Base-by-base conservation (phyloP, 2,113 vertebrate species). In the Polyodon spathula region DNA sequence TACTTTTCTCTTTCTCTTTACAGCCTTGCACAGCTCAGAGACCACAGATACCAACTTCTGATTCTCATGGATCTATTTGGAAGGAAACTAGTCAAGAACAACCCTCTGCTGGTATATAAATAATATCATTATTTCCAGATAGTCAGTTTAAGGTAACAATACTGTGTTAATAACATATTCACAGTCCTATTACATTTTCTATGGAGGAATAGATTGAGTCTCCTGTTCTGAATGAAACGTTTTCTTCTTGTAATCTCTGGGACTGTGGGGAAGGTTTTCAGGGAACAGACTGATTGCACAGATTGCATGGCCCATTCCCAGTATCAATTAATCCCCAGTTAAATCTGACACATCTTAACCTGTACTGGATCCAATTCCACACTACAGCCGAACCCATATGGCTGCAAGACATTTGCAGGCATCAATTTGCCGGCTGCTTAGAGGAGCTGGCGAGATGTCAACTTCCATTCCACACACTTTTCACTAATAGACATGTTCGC, bases 401-500 rank as follows among this genome's bases (percentile, higher is more conserved):
- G 89, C 88, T 83, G 70, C 15, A 78, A 89, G 81, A 88, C 84
- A 81, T 83, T 90, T 82, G 82, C 81, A 84, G 83, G 78, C 83
- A 84, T 85, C 82, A 86, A 84, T 85, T 88, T 88, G 77, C 78
- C 81, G 84, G 82, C 79, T 84, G 76, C 86, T 79, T 85, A 73
- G 81, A 86, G 85, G 71, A 78, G 40, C 78, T 91, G 90, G 90
- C 86, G 74, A 42, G 17, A 67, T 61, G 88, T 88, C 89, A 89
- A 76, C 76, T 79, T 74, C 78, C 84, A 82, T 84, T 84, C 80
- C 79, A 79, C 78, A 79, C 84, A 84, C 58, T 86, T 89, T 62
- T 88, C 84, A 81, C 84, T 89, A 90, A 89, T 90, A 91, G 89
- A 92, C 84, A 86, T 90, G 86, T 91, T 92, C 92, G 87, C 85